Evolutionary conservation across 2,888 invertebrate species (phyloP).

Genomic region (Gymnosoma rotundatum): DNA sequence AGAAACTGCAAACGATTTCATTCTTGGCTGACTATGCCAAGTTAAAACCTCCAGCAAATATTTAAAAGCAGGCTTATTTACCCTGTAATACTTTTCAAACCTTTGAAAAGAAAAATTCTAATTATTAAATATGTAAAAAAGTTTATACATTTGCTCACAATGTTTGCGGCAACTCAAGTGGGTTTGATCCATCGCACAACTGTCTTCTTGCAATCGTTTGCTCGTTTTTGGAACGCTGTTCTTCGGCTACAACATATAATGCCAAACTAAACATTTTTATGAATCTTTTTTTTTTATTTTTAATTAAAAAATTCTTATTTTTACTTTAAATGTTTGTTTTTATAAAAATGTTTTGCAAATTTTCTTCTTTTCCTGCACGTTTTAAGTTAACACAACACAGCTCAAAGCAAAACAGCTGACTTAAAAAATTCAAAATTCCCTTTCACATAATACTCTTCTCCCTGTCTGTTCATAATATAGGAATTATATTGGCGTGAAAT

Average conservation of each 20-base stretch:
- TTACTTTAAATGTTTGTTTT: slow-evolving; percentile 47
- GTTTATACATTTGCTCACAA: slow-evolving; percentile 5
- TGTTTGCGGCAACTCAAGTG: slow-evolving; percentile 10
- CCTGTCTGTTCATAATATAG: neutral
- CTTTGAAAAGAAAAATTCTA: slow-evolving; percentile 8
- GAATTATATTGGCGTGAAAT: neutral
- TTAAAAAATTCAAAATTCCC: slow-evolving; percentile 20
- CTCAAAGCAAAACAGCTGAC: slow-evolving; percentile 19
- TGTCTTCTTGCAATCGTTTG: slow-evolving; percentile 1
- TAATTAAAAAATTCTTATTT: too few relatives aligned
- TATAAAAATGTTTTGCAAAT: slow-evolving; percentile 37
- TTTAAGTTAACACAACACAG: slow-evolving; percentile 8
- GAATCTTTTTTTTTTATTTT: slow-evolving; percentile 1
- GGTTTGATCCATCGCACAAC: neutral
- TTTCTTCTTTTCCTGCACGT: neutral
- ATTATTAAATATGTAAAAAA: neutral
- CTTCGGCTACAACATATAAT: neutral
- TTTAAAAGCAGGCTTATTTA: too few relatives aligned
- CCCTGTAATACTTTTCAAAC: too few relatives aligned
- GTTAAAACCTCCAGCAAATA: slow-evolving; percentile 49
- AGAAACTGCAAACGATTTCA: slow-evolving; percentile 49
- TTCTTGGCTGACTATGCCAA: slow-evolving; percentile 25
- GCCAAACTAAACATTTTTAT: neutral
- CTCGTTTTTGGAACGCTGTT: neutral
- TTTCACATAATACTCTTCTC: slow-evolving; percentile 18